phyloP scores from a whole-genome alignment of 2,113 vertebrate species.

The Mustela lutreola region DNA sequence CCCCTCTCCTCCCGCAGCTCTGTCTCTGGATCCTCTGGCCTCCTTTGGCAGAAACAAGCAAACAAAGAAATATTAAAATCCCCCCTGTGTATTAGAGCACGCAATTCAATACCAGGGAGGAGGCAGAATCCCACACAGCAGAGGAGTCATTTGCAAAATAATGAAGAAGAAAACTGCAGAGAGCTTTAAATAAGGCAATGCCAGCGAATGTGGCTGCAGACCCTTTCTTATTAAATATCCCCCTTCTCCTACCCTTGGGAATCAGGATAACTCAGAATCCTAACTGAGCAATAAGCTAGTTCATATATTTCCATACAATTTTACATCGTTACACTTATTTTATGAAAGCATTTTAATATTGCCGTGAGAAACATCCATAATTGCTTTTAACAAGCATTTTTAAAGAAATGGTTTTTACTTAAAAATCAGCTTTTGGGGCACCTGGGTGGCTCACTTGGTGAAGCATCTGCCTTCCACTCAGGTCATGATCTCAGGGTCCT shows the following conservation, averaged over 20 bases:
- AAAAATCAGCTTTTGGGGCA: neutral
- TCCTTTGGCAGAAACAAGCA: neutral
- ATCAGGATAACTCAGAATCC: conserved; percentile 16
- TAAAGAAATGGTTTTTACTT: conserved; percentile 30
- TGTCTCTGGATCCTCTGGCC: neutral
- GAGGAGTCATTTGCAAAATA: neutral
- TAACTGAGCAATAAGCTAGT: neutral
- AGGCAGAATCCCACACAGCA: neutral
- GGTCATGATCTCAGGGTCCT: no score
- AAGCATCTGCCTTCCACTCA: no score
- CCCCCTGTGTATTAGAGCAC: neutral
- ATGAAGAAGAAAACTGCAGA: neutral
- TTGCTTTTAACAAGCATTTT: conserved; percentile 37
- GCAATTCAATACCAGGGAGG: neutral
- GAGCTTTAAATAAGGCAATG: neutral
- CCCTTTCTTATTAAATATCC: neutral
- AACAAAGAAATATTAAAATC: neutral
- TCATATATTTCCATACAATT: neutral
- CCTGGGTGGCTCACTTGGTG: no score
- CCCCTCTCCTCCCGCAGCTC: neutral
- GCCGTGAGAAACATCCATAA: neutral
- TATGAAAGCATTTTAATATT: conserved; percentile 1
- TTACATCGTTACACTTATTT: neutral
- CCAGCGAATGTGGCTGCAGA: neutral
- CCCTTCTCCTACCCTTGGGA: neutral